Percentiles rank a stretch among this genome's conserved stretches.
Evolutionary conservation across 2,888 invertebrate genomes (phyloP).

Genomic region (Dicycla oo): DNA sequence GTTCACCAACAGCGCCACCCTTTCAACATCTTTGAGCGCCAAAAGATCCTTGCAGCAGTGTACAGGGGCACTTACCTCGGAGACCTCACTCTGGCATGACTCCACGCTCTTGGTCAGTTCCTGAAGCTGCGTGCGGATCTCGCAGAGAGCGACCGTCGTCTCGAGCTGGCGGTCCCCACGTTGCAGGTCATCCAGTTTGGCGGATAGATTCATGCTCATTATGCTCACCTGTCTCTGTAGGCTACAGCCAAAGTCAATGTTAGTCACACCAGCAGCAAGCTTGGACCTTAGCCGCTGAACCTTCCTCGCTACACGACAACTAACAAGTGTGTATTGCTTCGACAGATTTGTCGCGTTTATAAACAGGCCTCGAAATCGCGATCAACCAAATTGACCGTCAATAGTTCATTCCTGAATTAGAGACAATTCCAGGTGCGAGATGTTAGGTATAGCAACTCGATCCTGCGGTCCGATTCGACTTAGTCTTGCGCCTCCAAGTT

Average conservation of each 20-base stretch:
- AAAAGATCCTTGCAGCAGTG: background rate
- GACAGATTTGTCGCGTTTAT: constrained; percentile 3
- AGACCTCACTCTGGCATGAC: constrained; percentile 98
- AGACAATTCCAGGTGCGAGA: background rate
- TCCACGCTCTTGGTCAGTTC: constrained; percentile 98
- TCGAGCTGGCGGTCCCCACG: constrained; percentile 97
- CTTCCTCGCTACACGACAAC: constrained; percentile 48
- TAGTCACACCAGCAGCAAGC: constrained; percentile 48
- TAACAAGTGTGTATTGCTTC: background rate
- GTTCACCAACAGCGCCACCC: background rate
- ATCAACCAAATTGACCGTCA: background rate
- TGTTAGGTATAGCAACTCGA: background rate
- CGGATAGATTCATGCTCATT: constrained; percentile 99
- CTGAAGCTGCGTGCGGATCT: constrained; percentile 97
- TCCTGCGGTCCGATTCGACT: background rate
- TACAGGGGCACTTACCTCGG: constrained; percentile 90
- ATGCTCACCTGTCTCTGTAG: constrained; percentile 99
- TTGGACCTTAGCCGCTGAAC: constrained; percentile 32
- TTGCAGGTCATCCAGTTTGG: constrained; percentile 98
- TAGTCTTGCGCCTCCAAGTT: constrained; percentile 3
- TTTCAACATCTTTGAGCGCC: background rate
- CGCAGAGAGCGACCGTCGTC: constrained; percentile 98
- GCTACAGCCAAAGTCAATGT: constrained; percentile 88
- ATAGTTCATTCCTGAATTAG: background rate
- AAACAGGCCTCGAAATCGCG: background rate